Percentiles rank a stretch among this genome's conserved stretches.
These are phyloP conservation scores for Deroptyus accipitrinus DNA, from an alignment of 2,113 vertebrate genomes.

Conservation along the genomic window DNA sequence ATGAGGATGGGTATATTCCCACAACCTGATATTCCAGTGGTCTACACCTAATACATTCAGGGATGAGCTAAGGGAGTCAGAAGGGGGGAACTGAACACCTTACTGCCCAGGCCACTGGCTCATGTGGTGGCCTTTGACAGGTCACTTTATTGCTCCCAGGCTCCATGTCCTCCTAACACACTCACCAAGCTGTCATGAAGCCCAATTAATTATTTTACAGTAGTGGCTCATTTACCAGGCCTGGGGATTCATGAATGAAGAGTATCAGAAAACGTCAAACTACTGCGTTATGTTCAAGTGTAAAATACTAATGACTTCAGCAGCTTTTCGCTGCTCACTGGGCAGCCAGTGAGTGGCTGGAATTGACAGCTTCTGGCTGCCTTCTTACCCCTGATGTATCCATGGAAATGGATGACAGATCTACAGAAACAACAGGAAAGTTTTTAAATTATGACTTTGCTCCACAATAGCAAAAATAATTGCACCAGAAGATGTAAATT, in stretches of 20 bases:
- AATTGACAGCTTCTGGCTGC: conserved; percentile 34
- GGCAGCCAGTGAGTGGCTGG: conserved; percentile 43
- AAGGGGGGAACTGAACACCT: not conserved
- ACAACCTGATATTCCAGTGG: not conserved
- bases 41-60: not conserved
- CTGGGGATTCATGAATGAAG: not conserved
- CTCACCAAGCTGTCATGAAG: not conserved
- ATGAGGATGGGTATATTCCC: not conserved
- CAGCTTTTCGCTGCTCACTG: conserved; percentile 29
- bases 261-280: not conserved
- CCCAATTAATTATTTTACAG: not conserved
- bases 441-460: conserved; percentile 8
- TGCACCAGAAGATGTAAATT: not conserved
- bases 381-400: not conserved
- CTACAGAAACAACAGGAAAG: conserved; percentile 32
- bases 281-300: conserved; percentile 6
- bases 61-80: not conserved
- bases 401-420: conserved; percentile 52
- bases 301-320: conserved; percentile 26
- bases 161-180: not conserved
- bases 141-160: not conserved
- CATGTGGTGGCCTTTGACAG: not conserved
- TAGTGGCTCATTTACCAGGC: not conserved
- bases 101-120: not conserved
- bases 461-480: conserved; percentile 1